A percentile compares a stretch with the other conserved stretches of the same genome.
These are phyloP conservation scores for Stylophora pistillata DNA, from an alignment of 64 coral and sea anemone genomes.

Conservation along the genomic window DNA sequence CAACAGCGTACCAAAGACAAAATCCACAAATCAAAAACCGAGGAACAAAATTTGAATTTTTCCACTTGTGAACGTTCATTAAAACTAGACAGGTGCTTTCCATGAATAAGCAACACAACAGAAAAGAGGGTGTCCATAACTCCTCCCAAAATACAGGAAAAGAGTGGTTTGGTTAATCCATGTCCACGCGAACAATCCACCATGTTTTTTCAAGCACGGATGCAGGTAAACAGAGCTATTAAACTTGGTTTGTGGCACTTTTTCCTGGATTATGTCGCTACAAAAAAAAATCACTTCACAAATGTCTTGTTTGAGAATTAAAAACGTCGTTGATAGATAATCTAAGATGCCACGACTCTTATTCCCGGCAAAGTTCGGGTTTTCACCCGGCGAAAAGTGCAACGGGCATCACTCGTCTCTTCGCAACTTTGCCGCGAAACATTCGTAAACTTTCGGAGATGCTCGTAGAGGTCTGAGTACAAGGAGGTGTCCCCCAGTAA, in stretches of 20 bases:
- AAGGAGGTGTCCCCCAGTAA: constrained; percentile 9
- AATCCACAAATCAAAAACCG: constrained; percentile 82
- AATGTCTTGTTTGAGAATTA: too few species aligned
- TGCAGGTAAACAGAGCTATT: background rate
- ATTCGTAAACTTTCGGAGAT: constrained; percentile 8
- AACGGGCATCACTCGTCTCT: background rate
- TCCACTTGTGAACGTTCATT: constrained; percentile 6
- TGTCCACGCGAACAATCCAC: background rate
- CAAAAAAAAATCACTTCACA: background rate
- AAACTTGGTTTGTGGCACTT: background rate
- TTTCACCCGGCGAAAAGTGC: too few species aligned
- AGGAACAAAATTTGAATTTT: constrained; percentile 79
- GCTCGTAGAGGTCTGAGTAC: constrained; percentile 20
- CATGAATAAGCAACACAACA: constrained; percentile 67
- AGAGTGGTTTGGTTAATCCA: background rate
- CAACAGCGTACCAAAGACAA: constrained; percentile 57
- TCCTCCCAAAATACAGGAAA: constrained; percentile 3
- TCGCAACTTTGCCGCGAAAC: constrained; percentile 23
- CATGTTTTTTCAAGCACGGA: background rate
- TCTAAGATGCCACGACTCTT: too few species aligned
- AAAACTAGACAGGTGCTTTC: constrained; percentile 60
- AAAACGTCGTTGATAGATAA: too few species aligned
- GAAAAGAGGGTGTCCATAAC: constrained; percentile 61
- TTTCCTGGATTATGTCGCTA: background rate
- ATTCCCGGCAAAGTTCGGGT: too few species aligned